A percentile compares a stretch with the other conserved stretches of the same genome.
Conservation (phyloP, 2,888 invertebrate genomes). For the Acronicta psi region DNA sequence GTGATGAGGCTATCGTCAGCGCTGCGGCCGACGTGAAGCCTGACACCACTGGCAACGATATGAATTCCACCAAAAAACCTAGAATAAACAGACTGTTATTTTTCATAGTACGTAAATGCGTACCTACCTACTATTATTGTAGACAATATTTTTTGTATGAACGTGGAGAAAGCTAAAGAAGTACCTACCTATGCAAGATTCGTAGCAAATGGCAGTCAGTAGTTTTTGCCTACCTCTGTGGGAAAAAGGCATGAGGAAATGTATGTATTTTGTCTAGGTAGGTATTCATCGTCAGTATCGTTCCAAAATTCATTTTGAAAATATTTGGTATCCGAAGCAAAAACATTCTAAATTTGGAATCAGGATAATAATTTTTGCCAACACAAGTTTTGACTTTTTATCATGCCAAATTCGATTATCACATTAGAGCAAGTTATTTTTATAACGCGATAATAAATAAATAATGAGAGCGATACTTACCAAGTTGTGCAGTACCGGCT, state of each 20-base stretch:
- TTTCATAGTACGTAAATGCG: too few species aligned
- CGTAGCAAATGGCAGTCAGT: too few species aligned
- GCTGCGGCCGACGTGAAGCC: slow-evolving; percentile 94
- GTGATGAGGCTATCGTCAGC: slow-evolving; percentile 92
- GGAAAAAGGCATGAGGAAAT: too few species aligned
- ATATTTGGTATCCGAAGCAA: not conserved
- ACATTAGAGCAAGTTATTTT: too few species aligned
- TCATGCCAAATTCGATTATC: not conserved
- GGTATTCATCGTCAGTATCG: too few species aligned
- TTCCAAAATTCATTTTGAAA: not conserved
- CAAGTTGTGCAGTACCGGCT: slow-evolving; percentile 91
- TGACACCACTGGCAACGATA: slow-evolving; percentile 92
- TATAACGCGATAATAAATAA: not conserved
- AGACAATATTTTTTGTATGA: too few species aligned
- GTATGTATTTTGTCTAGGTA: too few species aligned
- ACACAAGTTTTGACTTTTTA: not conserved
- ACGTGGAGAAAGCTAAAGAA: too few species aligned
- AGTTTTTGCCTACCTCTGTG: too few species aligned
- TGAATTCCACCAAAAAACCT: slow-evolving; percentile 93
- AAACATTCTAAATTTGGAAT: not conserved
- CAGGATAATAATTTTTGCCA: not conserved
- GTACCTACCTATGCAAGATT: too few species aligned
- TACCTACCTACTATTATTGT: too few species aligned
- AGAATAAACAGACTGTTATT: slow-evolving; percentile 49
- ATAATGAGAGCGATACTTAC: slow-evolving; percentile 71